Conservation (phyloP, 2,113 vertebrate species). For the Corynorhinus townsendii region DNA sequence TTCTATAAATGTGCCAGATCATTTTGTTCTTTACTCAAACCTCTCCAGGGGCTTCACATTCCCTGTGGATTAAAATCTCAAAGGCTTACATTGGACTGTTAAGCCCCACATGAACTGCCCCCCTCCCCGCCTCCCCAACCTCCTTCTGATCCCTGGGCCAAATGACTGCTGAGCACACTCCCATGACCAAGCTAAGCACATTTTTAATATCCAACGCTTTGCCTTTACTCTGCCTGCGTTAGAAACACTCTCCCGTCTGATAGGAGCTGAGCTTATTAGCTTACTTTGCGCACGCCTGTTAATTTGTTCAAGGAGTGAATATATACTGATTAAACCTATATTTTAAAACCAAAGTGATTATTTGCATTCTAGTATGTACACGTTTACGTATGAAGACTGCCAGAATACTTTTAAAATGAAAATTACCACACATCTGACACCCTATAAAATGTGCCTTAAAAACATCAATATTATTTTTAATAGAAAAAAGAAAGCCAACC, state of each 20-base stretch:
- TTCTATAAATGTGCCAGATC: background rate
- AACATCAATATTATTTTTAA: slow-evolving; percentile 46
- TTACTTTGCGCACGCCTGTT: background rate
- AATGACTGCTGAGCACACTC: background rate
- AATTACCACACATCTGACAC: slow-evolving; percentile 55
- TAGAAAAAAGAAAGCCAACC: background rate
- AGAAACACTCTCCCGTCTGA: background rate
- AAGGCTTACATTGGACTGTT: background rate
- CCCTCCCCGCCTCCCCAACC: accelerated
- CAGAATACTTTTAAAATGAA: slow-evolving; percentile 43
- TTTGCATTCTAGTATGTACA: background rate
- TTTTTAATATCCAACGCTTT: background rate
- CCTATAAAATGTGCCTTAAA: slow-evolving; percentile 53
- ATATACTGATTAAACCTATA: background rate
- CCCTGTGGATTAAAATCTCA: background rate
- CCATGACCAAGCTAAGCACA: background rate
- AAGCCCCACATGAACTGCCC: accelerated
- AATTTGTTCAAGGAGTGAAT: background rate
- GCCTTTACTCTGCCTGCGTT: background rate
- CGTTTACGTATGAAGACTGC: background rate
- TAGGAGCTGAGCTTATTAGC: background rate
- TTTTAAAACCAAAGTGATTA: slow-evolving; percentile 1
- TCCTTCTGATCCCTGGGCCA: background rate
- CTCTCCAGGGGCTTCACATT: background rate
- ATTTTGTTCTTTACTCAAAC: background rate